Percentiles rank a stretch among this genome's conserved stretches.
Evolutionary conservation across 2,113 vertebrate species (phyloP).

Genomic region (Chaetura pelagica): DNA sequence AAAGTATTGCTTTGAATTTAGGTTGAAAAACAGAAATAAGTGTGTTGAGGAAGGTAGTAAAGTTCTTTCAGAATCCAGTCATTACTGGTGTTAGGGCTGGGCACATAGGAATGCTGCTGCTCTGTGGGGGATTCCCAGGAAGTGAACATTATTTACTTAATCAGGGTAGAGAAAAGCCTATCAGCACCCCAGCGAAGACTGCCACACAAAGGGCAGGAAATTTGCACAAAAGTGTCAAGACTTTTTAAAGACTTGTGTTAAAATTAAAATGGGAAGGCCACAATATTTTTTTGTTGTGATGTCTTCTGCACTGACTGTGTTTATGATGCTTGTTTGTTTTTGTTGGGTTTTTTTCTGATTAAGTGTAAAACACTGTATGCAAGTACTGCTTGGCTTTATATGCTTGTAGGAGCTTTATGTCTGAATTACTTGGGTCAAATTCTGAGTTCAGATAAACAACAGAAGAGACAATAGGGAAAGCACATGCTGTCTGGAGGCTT

Average conservation of each 20-base stretch:
- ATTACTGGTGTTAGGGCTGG: conserved; percentile 48
- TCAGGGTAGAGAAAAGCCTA: conserved; percentile 57
- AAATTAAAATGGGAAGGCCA: conserved; percentile 7
- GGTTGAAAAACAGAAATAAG: conserved; percentile 75
- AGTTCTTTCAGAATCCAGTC: conserved; percentile 71
- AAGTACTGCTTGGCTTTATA: background rate
- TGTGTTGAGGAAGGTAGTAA: conserved; percentile 71
- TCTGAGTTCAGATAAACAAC: background rate
- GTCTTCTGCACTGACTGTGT: background rate
- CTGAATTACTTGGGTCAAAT: background rate
- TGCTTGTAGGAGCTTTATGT: background rate
- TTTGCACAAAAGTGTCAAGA: conserved; percentile 29
- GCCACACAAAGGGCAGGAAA: background rate
- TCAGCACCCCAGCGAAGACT: conserved; percentile 44
- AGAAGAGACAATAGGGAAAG: background rate
- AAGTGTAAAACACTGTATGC: background rate
- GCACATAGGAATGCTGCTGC: conserved; percentile 18
- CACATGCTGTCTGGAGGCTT: background rate
- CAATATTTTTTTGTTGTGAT: background rate
- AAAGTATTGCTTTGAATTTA: conserved; percentile 82
- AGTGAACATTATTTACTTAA: conserved; percentile 59
- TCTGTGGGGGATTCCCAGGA: conserved; percentile 50
- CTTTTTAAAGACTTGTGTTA: conserved; percentile 16
- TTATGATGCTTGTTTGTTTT: background rate
- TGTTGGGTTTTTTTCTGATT: background rate